These are phyloP conservation scores for Poecilus cupreus DNA, from an alignment of 2,888 invertebrate species.

Conservation along the genomic window DNA sequence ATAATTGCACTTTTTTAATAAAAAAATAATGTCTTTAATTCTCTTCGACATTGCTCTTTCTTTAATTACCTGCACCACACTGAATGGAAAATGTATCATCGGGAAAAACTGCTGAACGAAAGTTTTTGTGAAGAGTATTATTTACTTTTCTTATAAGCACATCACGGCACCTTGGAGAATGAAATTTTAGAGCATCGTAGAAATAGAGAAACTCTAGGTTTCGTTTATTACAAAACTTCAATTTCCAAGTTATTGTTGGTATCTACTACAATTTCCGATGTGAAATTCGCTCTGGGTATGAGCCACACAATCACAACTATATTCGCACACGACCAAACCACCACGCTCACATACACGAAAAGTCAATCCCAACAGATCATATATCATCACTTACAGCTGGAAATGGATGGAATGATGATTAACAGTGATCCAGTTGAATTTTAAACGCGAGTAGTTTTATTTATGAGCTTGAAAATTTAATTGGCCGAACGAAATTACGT, in stretches of 20 bases:
- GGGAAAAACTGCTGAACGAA: neutral
- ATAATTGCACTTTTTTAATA: neutral
- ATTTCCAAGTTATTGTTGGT: conserved; percentile 16
- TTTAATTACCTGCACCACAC: neutral
- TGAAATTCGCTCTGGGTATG: neutral
- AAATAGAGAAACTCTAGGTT: conserved; percentile 13
- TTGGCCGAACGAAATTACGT: conserved; percentile 50
- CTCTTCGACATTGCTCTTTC: neutral
- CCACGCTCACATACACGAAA: neutral
- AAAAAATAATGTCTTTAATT: neutral
- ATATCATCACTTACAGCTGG: conserved; percentile 29
- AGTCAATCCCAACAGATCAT: conserved; percentile 42
- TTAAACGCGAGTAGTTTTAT: conserved; percentile 47
- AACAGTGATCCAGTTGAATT: conserved; percentile 46
- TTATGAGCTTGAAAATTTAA: conserved; percentile 54
- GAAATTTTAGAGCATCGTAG: neutral
- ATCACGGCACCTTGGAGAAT: neutral
- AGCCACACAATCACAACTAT: neutral
- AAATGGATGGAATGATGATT: conserved; percentile 51
- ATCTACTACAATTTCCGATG: neutral
- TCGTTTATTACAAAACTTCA: conserved; percentile 5
- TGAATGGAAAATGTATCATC: neutral
- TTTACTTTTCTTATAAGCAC: neutral
- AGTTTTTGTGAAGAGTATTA: neutral
- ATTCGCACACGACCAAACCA: neutral